Evolutionary conservation across 1,140 invertebrate genomes (phyloP), one percentile per base, ranked within the genome.

Genomic region (Drosophila lacertosa): DNA sequence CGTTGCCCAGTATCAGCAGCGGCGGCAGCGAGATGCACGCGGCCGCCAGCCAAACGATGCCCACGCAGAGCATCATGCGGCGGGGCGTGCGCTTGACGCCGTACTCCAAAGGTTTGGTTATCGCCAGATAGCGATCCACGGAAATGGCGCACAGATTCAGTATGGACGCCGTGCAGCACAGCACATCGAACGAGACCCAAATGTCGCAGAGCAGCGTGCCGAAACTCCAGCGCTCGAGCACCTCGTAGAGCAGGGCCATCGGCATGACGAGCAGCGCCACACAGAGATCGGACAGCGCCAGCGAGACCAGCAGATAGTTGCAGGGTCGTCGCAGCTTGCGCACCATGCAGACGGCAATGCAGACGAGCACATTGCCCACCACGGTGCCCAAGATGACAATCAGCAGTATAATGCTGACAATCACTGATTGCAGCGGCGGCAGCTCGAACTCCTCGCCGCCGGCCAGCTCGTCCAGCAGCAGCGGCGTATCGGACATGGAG

Each of bases 61-160:
- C 94, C 42, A 98, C 96, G 90, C 97, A 97, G 37, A 95, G 92
- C 59, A 96, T 94, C 94, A 98, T 97, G 42, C 97, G 93, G 45
- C 94, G 93, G 0, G 96, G 96, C 1, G 97, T 97, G 55, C 97
- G 93, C 89, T 97, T 97, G 3, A 97, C 96, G 6, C 96, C 96
- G 90, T 98, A 97, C 81, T 97, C 96, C 57, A 98, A 92, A 6
- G 97, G 97, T 83, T 97, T 97, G 6, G 97, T 98, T 47, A 98
- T 98, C 16, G 97, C 97, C 90, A 96, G 96, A 91, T 97, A 98
- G 74, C 96, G 93, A 90, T 97, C 96, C 22, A 97, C 95, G 20
- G 96, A 97, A 91, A 98, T 97, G 94, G 97, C 96, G 90, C 97
- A 98, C 54, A 98, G 93, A 92, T 98, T 98, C 10, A 98, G 93